Conservation (phyloP, 2,888 invertebrate genomes). For the Pardosa pseudoannulata region DNA sequence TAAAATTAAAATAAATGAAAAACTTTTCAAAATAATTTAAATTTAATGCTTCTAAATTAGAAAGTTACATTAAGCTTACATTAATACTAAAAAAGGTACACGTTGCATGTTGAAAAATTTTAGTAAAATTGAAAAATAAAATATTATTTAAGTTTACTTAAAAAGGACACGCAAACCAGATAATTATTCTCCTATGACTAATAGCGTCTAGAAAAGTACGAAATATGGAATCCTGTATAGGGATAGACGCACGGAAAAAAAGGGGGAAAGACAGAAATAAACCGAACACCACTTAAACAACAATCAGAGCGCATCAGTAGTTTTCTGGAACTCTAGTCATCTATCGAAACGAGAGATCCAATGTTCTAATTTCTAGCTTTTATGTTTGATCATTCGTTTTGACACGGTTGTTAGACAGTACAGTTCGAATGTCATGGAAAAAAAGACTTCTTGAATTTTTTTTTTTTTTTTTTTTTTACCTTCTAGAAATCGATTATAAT, state of each 20-base stretch:
- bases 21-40: too few relatives aligned
- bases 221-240: constrained; percentile 4
- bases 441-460: neutral
- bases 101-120: too few relatives aligned
- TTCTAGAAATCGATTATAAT: too few relatives aligned
- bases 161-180: too few relatives aligned
- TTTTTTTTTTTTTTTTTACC: too few relatives aligned
- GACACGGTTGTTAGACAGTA: constrained; percentile 28
- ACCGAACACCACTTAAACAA: constrained; percentile 21
- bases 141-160: too few relatives aligned
- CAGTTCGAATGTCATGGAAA: neutral
- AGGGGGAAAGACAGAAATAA: neutral
- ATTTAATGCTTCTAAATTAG: too few relatives aligned
- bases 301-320: constrained; percentile 48
- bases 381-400: constrained; percentile 36
- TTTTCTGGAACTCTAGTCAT: constrained; percentile 31
- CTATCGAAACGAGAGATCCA: constrained; percentile 20
- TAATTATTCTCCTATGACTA: neutral
- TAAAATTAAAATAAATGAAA: too few relatives aligned
- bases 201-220: neutral
- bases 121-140: too few relatives aligned
- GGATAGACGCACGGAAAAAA: neutral
- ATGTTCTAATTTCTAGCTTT: constrained; percentile 47
- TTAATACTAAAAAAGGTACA: too few relatives aligned
- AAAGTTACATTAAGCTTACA: too few relatives aligned